Percentiles rank a stretch among this genome's conserved stretches.
phyloP scores from a whole-genome alignment of 2,888 invertebrate species.

The Drosophila aldrichi region DNA sequence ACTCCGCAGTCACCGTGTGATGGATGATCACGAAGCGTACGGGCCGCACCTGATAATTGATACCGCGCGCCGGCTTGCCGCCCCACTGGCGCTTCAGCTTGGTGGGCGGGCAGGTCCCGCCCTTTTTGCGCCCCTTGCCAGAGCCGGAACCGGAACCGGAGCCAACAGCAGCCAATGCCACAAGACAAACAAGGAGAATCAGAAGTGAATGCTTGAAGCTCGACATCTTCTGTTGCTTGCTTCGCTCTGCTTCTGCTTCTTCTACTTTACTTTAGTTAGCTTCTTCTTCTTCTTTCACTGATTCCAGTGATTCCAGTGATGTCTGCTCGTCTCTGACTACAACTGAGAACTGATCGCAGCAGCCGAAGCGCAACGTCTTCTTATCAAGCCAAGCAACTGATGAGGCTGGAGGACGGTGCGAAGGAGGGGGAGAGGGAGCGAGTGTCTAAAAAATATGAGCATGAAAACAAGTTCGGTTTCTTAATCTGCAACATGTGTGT shows the following conservation, averaged over 20 bases:
- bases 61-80: slow-evolving; percentile 85
- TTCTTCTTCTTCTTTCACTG: not conserved
- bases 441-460: not conserved
- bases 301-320: not conserved
- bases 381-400: slow-evolving; percentile 40
- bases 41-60: slow-evolving; percentile 88
- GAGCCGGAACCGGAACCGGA: not conserved
- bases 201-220: slow-evolving; percentile 1
- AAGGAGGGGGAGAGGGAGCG: not conserved
- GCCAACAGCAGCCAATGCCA: not conserved
- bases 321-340: not conserved
- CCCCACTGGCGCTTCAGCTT: slow-evolving; percentile 88
- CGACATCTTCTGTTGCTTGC: slow-evolving; percentile 10
- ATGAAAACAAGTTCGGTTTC: slow-evolving; percentile 1
- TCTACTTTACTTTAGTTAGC: too few relatives aligned
- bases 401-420: not conserved
- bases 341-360: slow-evolving; percentile 17
- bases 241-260: not conserved
- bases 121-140: slow-evolving; percentile 16
- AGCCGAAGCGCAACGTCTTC: slow-evolving; percentile 16
- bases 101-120: slow-evolving; percentile 86
- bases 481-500: not conserved
- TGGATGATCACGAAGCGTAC: slow-evolving; percentile 87
- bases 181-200: slow-evolving; percentile 10
- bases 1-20: slow-evolving; percentile 87